Evolutionary conservation across 1,140 invertebrate species (phyloP), one percentile per base, ranked within the genome.

Genomic region (Eriosoma lanigerum): DNA sequence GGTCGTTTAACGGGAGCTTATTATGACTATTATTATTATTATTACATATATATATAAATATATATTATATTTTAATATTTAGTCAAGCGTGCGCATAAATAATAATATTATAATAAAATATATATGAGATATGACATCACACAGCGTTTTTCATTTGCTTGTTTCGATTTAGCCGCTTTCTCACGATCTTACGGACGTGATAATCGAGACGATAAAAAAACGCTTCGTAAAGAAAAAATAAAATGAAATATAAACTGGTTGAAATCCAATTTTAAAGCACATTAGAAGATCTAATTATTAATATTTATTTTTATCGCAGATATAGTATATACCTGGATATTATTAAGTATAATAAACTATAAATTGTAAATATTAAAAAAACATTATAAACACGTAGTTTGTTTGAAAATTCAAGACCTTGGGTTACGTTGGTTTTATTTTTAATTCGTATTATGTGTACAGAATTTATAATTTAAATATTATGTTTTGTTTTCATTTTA

Each of bases 261-360:
- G 64, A 68, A 68, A 68, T 68, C 64, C 38, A 68, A 68, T 68
- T 68, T 68, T 48, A 24, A 68, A 68, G 44, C n/a, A 15, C 64
- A 44, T 64, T n/a, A 68, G 21, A 46, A 46, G 38, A 68, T 24
- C 21, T 68, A 66, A 68, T 46, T 68, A 24, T 6, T 68, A 48
- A 68, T 32, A 17, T 38, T 29, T 62, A 29, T 62, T 68, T 46
- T 68, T 46, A 68, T 46, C 64, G 64, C 10, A 19, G 12, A 24
- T 29, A 46, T 46, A 8, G 21, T 68, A 9, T 17, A n/a, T n/a
- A n/a, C n/a, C n/a, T n/a, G n/a, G n/a, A n/a, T 32, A 66, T 44
- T 64, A 32, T 8, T 9, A 13, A 38, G n/a, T n/a, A 21, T 32
- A 38, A 64, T 38, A 64, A n/a, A 17, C 46, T 68, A 68, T 13